A percentile compares a stretch with the other conserved stretches of the same genome.
These are phyloP conservation scores for Sesamia nonagrioides DNA, from an alignment of 1,140 invertebrate species.

Conservation along the genomic window DNA sequence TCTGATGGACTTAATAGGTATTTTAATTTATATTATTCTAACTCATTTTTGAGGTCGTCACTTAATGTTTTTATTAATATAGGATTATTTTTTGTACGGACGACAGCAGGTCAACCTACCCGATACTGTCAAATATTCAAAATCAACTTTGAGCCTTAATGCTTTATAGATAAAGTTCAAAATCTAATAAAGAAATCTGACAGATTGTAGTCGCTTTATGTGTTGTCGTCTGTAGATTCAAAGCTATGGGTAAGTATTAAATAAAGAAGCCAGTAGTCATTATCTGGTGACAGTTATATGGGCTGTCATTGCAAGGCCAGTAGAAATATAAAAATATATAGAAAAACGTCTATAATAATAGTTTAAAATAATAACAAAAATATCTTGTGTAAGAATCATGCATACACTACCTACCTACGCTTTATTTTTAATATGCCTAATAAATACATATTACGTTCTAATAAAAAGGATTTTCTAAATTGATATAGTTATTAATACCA, in stretches of 20 bases:
- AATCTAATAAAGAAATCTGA: too few species aligned
- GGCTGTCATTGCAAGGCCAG: background rate
- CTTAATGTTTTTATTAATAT: background rate
- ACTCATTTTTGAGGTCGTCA: slow-evolving; percentile 20
- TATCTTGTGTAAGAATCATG: background rate
- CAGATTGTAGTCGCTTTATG: too few species aligned
- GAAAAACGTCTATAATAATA: background rate
- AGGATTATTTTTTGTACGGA: too few species aligned
- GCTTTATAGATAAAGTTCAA: too few species aligned
- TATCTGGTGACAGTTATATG: background rate
- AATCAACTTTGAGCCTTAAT: too few species aligned
- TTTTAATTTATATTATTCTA: slow-evolving; percentile 19
- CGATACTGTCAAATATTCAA: background rate
- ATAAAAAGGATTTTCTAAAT: slow-evolving; percentile 1
- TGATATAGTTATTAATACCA: too few species aligned
- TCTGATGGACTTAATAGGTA: background rate
- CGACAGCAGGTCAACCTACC: too few species aligned
- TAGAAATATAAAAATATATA: background rate
- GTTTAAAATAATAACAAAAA: background rate
- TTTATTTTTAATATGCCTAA: background rate
- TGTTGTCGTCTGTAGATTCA: too few species aligned
- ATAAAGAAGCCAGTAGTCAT: background rate
- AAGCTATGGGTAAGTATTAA: background rate
- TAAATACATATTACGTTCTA: background rate
- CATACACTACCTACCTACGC: background rate